These are phyloP conservation scores for Drosophila sp. DNA, from an alignment of 1,140 invertebrate genomes.

Conservation along the genomic window DNA sequence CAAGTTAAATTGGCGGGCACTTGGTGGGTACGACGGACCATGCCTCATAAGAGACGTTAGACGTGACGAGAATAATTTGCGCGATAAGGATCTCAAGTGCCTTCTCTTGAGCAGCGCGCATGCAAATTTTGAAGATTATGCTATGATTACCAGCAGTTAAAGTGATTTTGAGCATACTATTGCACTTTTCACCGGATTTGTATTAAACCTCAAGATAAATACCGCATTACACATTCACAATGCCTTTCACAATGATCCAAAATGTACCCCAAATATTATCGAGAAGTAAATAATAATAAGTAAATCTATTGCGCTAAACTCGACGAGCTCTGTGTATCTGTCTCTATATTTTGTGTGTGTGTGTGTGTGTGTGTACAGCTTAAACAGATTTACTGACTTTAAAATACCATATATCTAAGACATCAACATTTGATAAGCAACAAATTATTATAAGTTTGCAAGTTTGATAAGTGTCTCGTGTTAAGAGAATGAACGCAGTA, in stretches of 20 bases:
- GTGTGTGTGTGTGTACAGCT: too few species aligned
- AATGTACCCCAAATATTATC: too few species aligned
- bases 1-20: conserved; percentile 70
- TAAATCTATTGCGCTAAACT: too few species aligned
- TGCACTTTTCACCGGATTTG: conserved; percentile 10
- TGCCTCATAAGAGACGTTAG: conserved; percentile 66
- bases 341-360: too few species aligned
- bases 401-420: too few species aligned
- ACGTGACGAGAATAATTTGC: conserved; percentile 84
- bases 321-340: too few species aligned
- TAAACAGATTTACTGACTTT: too few species aligned
- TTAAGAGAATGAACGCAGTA: too few species aligned
- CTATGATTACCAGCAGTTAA: conserved; percentile 81
- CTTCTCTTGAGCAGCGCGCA: conserved; percentile 60
- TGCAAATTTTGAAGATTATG: conserved; percentile 84
- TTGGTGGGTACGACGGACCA: conserved; percentile 42
- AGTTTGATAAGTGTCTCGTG: too few species aligned
- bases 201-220: conserved; percentile 23
- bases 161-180: conserved; percentile 62
- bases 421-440: too few species aligned
- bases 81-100: conserved; percentile 79
- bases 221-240: conserved; percentile 17
- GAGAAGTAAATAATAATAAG: too few species aligned
- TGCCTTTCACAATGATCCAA: not conserved
- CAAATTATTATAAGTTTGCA: too few species aligned